Percentiles rank a stretch among this genome's conserved stretches.
Conservation (phyloP, 37 sponge, comb jelly and placozoan genomes). For the Theonella swinhoei region DNA sequence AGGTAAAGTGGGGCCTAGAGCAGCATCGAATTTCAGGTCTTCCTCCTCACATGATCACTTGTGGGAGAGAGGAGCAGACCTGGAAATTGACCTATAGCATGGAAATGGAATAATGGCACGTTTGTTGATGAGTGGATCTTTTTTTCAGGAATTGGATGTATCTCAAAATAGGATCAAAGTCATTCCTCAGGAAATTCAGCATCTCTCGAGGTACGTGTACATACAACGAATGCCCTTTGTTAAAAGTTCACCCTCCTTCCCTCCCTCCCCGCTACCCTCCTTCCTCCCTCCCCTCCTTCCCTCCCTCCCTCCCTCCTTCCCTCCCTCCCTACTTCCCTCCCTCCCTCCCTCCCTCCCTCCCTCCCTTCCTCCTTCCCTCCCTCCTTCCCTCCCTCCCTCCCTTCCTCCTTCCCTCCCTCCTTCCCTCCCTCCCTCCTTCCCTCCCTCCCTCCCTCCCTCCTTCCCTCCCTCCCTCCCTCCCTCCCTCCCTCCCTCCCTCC, state of each 20-base stretch:
- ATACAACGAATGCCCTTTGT: background rate
- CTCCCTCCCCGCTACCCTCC: too few species aligned
- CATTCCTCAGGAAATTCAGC: conserved; percentile 61
- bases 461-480: conserved; percentile 43
- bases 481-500: conserved; percentile 71
- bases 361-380: background rate
- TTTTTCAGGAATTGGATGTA: conserved; percentile 61
- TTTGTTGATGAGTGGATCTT: too few species aligned
- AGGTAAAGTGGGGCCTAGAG: conserved; percentile 13
- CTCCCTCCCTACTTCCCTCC: too few species aligned
- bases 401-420: conserved; percentile 7
- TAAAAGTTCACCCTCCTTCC: background rate
- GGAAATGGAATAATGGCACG: background rate
- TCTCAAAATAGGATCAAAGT: conserved; percentile 60
- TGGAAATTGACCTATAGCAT: too few species aligned
- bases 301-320: background rate
- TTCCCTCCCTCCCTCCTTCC: conserved; percentile 73
- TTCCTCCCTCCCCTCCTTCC: background rate
- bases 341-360: background rate
- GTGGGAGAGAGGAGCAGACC: too few species aligned
- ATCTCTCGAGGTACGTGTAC: conserved; percentile 43
- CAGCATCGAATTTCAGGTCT: too few species aligned
- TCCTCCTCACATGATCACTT: too few species aligned
- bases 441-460: conserved; percentile 59
- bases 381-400: background rate